Conservation (phyloP, 2,797 vertebrate genomes). For the Lateolabrax maculatus region DNA sequence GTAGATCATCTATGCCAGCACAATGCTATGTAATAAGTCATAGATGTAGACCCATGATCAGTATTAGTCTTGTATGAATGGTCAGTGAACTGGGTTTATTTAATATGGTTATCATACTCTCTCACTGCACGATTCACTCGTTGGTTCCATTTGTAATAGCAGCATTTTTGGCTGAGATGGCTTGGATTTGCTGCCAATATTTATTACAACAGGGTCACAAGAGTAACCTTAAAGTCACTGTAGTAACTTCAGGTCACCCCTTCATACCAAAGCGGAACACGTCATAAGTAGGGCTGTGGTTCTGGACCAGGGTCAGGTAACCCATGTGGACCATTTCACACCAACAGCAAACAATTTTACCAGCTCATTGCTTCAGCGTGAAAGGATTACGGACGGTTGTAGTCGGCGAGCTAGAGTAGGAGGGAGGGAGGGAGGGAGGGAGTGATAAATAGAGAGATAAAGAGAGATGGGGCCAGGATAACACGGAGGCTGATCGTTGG, state of each 20-base stretch:
- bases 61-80: background rate
- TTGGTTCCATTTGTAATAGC: background rate
- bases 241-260: background rate
- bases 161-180: background rate
- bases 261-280: background rate
- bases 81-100: background rate
- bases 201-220: background rate
- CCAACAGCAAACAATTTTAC: constrained; percentile 37
- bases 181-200: background rate
- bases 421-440: constrained; percentile 47
- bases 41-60: background rate
- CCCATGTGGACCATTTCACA: constrained; percentile 13
- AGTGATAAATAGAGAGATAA: constrained; percentile 86
- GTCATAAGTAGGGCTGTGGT: background rate
- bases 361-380: constrained; percentile 30
- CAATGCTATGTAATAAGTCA: background rate
- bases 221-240: constrained; percentile 3
- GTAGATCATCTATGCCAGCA: background rate
- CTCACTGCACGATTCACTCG: background rate
- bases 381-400: constrained; percentile 50
- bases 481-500: constrained; percentile 94
- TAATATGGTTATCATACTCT: background rate
- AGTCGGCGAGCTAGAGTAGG: constrained; percentile 30
- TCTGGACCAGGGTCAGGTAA: constrained; percentile 15
- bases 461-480: constrained; percentile 90